phyloP scores from a whole-genome alignment of 2,797 vertebrate species.

The Poecilia wingei region DNA sequence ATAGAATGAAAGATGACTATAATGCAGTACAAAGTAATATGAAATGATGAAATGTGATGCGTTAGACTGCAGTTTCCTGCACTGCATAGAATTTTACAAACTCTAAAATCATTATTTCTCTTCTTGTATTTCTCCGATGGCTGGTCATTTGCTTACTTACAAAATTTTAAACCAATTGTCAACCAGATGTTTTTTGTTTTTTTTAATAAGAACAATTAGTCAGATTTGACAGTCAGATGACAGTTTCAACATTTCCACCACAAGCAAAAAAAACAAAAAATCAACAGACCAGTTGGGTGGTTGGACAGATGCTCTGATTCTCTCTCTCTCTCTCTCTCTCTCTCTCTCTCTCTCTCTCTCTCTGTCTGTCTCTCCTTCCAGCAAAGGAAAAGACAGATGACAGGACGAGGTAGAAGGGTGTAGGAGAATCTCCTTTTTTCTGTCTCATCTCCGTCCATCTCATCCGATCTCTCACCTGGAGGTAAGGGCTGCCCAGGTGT shows the following conservation, averaged over 20 bases:
- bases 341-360: neutral
- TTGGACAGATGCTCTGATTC: slow-evolving; percentile 43
- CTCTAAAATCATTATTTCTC: too few species aligned
- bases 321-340: slow-evolving; percentile 23
- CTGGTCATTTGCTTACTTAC: too few species aligned
- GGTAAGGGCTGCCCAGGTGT: slow-evolving; percentile 38
- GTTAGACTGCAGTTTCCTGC: neutral
- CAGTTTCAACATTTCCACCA: too few species aligned
- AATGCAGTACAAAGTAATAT: neutral
- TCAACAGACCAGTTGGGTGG: neutral
- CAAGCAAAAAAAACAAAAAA: neutral
- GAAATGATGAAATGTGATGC: neutral
- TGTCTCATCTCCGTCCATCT: slow-evolving; percentile 15
- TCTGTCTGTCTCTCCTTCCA: neutral
- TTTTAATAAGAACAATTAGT: too few species aligned
- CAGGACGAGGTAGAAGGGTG: neutral
- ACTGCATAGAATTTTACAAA: neutral
- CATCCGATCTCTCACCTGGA: slow-evolving; percentile 23
- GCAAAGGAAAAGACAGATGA: slow-evolving; percentile 12
- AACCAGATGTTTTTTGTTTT: too few species aligned
- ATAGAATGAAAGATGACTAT: neutral
- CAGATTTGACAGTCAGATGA: too few species aligned
- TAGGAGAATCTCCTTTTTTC: neutral
- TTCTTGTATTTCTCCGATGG: too few species aligned
- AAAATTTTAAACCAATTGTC: too few species aligned